Base-by-base conservation (phyloP, 2,113 vertebrate species). In the Brachyhypopomus occidentalis region DNA sequence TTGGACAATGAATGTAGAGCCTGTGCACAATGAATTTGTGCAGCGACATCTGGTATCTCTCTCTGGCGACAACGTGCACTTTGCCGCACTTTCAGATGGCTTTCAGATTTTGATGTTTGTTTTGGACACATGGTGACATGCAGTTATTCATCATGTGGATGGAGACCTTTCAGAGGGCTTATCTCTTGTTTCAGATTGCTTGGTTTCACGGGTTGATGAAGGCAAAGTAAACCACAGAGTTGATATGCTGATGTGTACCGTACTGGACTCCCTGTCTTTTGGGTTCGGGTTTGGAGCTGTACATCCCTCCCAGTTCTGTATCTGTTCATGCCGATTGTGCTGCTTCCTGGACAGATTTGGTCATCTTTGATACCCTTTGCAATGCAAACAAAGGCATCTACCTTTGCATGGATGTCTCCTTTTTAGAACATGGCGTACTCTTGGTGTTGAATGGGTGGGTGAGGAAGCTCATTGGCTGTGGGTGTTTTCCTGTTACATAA, bases 391-490 rank as follows among this genome's bases (percentile, higher is more conserved):
- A 34, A 36, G 56, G n/a, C 25, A 34, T 58, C 41, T 80, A 83
- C 12, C 45, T 90, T 91, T 91, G 89, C 86, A 82, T 92, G 88
- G 81, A 75, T 88, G 83, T 84, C 67, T 78, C 38, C 55, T 52
- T 72, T 82, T 82, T 34, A 62, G 66, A 76, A 84, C 60, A 77
- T 78, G 41, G 62, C 56, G 56, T 72, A 48, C 74, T 8, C 30
- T 19, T 25, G 30, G 48, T 74, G 84, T 84, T 84, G 79, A 82
- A 84, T 81, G 80, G 14, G 36, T 6, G 3, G 25, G 25, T 36
- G 67, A 38, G 45, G 58, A 72, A 69, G 60, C 36, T 16, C 74
- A 22, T 59, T 71, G 22, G 62, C 20, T n/a, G 27, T 19, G 16
- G 23, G 16, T 36, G 19, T n/a, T 60, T 60, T 20, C 58, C n/a